Evolutionary conservation across 2,888 invertebrate genomes (phyloP), one percentile per base, ranked within the genome.

Genomic region (Pyralis farinalis): DNA sequence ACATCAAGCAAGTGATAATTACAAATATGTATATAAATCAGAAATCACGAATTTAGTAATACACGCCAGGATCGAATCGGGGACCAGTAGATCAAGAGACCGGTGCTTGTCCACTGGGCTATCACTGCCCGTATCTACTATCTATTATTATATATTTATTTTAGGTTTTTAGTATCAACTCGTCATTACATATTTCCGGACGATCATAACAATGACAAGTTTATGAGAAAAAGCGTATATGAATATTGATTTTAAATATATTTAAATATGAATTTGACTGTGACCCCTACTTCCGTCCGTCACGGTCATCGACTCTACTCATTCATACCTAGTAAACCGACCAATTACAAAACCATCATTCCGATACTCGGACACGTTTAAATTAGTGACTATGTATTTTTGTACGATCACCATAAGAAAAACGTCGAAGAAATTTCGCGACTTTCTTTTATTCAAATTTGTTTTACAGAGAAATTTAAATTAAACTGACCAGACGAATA

Each of bases 381-480:
- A 38, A 51, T 43, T 34, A 21, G 32, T 32, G 21, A 46, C 49
- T 40, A 46, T 49, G 47, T 34, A 45, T 61, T 46, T 63, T 44
- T 37, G 54, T 42, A 44, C 47, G 43, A 43, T 51, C 52, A 52
- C 47, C 51, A 51, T 44, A 62, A 60, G 55, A 61, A 63, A 63
- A 64, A 50, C 55, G 50, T 41, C 53, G 56, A 47, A 49, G 42
- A 37, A 33, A 55, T 54, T 57, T 52, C 47, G 46, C 46, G 57
- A 64, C 73, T 74, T 75, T 75, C 73, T 67, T 68, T 72, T 70
- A 73, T 71, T 71, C 47, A 71, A 73, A 72, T 73, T 53, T 47
- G 63, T 55, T 16, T 45, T 44, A 47, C 40, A 66, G 71, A 61
- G 69, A 75, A 69, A 69, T 62, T 60, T 64, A 55, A 62, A 65